Conservation (phyloP, 2,888 invertebrate genomes). For the Rhagonycha lutea region DNA sequence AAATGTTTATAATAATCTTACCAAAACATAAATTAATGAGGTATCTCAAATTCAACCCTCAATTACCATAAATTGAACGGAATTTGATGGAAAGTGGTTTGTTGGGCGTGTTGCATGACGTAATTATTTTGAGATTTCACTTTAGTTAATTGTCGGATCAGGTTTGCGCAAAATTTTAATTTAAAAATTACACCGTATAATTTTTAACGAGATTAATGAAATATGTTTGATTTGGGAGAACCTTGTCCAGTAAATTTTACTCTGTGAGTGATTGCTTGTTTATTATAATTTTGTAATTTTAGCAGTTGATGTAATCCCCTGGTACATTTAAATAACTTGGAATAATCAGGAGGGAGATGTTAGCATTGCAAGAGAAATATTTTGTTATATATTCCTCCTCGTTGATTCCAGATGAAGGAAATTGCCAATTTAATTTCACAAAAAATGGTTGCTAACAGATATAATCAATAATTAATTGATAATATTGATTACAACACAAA, state of each 20-base stretch:
- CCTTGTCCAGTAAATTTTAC: background rate
- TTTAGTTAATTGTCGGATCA: background rate
- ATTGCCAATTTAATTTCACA: background rate
- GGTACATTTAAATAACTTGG: background rate
- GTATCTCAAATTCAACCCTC: constrained; percentile 18
- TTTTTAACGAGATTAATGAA: background rate
- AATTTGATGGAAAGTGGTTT: constrained; percentile 26
- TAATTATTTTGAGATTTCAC: background rate
- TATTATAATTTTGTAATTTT: background rate
- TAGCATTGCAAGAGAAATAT: background rate
- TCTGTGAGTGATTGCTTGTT: background rate
- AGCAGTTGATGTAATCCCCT: background rate
- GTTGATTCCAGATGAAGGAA: background rate
- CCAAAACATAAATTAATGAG: constrained; percentile 16
- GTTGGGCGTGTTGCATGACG: constrained; percentile 5
- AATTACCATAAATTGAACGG: constrained; percentile 29
- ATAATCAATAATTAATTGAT: background rate
- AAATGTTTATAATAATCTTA: background rate
- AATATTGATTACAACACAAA: background rate
- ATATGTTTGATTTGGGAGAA: background rate
- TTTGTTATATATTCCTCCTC: background rate
- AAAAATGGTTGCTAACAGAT: background rate
- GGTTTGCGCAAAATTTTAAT: background rate
- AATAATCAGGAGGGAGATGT: background rate
- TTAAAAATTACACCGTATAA: background rate